Percentiles rank a stretch among this genome's conserved stretches.
Evolutionary conservation across 2,113 vertebrate genomes (phyloP).

Genomic region (Cardinalis cardinalis): DNA sequence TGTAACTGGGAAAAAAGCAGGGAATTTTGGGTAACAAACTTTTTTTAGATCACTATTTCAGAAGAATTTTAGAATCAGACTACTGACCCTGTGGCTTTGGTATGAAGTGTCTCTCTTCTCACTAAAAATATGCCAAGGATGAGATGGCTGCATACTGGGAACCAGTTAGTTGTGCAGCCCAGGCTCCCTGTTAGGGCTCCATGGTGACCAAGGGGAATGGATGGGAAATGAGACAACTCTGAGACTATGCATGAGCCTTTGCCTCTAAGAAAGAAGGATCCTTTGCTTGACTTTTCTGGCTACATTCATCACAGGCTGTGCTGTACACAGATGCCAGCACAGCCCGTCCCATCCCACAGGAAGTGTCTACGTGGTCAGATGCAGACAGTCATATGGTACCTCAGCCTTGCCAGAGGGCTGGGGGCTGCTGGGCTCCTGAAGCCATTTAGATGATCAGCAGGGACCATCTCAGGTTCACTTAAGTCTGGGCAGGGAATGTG

Average conservation of each 20-base stretch:
- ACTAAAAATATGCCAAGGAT: not conserved
- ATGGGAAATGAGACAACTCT: not conserved
- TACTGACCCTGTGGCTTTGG: not conserved
- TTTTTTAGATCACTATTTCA: not conserved
- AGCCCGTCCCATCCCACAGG: not conserved
- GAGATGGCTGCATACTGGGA: not conserved
- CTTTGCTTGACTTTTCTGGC: not conserved
- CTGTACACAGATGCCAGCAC: conserved; percentile 15
- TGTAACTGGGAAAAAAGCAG: not conserved
- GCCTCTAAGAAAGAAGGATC: not conserved
- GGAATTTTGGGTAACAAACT: not conserved
- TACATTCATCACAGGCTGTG: not conserved
- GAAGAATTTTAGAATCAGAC: not conserved
- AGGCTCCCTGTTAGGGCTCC: not conserved
- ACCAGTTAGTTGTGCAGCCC: not conserved
- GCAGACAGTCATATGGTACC: conserved; percentile 4
- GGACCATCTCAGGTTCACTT: not conserved
- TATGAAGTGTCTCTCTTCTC: not conserved
- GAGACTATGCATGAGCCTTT: not conserved
- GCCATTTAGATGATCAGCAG: not conserved
- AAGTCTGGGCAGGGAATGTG: not conserved
- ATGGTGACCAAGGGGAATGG: not conserved
- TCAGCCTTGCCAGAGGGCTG: not conserved
- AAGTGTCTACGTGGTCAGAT: not conserved
- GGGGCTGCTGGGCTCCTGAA: conserved; percentile 3